Evolutionary conservation across 2,888 invertebrate species (phyloP).

Genomic region (Hartigia nigra): DNA sequence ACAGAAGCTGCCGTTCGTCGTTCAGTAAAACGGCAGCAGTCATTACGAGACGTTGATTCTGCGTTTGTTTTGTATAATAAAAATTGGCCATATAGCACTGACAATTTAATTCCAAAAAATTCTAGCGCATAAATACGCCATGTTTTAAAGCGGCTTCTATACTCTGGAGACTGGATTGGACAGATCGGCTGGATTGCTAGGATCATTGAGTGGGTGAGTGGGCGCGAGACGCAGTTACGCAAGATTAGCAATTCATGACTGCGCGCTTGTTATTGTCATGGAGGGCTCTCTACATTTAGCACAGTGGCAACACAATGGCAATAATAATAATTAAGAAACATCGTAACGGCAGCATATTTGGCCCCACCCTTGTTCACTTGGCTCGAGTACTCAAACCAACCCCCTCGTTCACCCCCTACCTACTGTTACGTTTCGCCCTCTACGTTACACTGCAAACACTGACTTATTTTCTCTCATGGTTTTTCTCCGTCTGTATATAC

Average conservation of each 20-base stretch:
- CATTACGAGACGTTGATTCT: neutral
- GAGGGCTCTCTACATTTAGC: slow-evolving; percentile 53
- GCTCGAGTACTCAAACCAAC: slow-evolving; percentile 10
- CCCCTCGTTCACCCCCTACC: slow-evolving; percentile 12
- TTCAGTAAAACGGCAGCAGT: neutral
- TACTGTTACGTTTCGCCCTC: slow-evolving; percentile 27
- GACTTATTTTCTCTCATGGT: slow-evolving; percentile 26
- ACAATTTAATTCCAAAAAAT: neutral
- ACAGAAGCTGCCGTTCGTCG: neutral
- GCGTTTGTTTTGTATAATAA: neutral
- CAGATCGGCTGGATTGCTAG: neutral
- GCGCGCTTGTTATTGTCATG: slow-evolving; percentile 59
- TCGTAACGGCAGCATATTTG: slow-evolving; percentile 61
- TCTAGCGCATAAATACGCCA: neutral
- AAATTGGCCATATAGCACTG: neutral
- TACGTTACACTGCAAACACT: slow-evolving; percentile 24
- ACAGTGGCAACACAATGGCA: slow-evolving; percentile 56
- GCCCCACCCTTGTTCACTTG: slow-evolving; percentile 36
- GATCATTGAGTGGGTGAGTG: slow-evolving; percentile 5
- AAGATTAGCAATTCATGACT: slow-evolving; percentile 65
- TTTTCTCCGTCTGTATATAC: slow-evolving; percentile 16
- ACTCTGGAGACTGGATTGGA: neutral
- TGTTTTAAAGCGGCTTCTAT: neutral
- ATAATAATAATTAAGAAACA: slow-evolving; percentile 66
- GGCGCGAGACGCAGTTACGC: slow-evolving; percentile 42